Evolutionary conservation across 2,797 vertebrate genomes (phyloP).

Genomic region (Allobates femoralis): DNA sequence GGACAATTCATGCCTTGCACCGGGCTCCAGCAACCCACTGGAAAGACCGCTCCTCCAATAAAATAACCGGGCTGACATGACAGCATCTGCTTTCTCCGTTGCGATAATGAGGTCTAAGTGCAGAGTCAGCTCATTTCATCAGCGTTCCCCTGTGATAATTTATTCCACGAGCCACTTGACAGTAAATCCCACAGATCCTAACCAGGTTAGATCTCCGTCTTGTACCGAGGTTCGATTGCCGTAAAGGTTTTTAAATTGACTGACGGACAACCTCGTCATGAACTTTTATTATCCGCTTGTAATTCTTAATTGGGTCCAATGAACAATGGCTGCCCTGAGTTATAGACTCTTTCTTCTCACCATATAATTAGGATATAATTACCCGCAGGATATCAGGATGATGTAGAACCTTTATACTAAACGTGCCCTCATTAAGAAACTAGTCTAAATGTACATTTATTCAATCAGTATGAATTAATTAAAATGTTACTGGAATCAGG

Average conservation of each 20-base stretch:
- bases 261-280: conserved; percentile 83
- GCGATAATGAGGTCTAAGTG: neutral
- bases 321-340: conserved; percentile 83
- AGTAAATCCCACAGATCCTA: conserved; percentile 68
- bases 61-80: neutral
- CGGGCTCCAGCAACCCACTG: too few relatives aligned
- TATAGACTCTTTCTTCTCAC: conserved; percentile 79
- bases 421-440: conserved; percentile 84
- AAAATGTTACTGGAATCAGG: conserved; percentile 84
- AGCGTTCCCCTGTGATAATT: neutral
- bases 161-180: conserved; percentile 68
- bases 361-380: conserved; percentile 88
- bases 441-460: conserved; percentile 85
- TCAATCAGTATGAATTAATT: conserved; percentile 88
- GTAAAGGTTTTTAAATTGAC: conserved; percentile 80
- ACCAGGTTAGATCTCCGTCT: conserved; percentile 74
- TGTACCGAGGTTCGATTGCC: conserved; percentile 76
- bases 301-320: conserved; percentile 83
- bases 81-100: neutral
- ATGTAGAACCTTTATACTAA: conserved; percentile 86
- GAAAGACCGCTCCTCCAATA: neutral
- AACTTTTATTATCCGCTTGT: conserved; percentile 83
- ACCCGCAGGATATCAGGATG: conserved; percentile 87
- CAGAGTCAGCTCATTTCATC: neutral
- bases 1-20: too few relatives aligned